Base-by-base conservation (phyloP, 2,888 invertebrate species). In the Phasia obesa region DNA sequence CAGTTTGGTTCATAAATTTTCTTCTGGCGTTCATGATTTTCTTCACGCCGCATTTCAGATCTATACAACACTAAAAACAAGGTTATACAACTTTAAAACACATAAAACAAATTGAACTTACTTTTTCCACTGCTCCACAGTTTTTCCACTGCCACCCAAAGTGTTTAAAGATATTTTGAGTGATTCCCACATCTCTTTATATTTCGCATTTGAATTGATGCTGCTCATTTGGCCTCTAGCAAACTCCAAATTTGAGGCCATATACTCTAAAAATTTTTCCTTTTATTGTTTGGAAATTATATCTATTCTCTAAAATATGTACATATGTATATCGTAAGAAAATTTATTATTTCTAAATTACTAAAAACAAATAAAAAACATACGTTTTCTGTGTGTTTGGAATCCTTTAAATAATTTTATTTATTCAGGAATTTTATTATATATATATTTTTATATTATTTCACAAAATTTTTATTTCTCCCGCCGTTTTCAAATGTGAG, bases 221-320 rank as follows among this genome's bases (percentile, higher is more conserved):
- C 25, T n/a, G 4, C 9, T 13, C 4, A 62, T 44, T 17, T 62
- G 60, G 3, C 60, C 44, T 44, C 60, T 62, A 2, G 60, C 60
- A 25, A 62, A 62, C 13, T 62, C 42, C 9, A 62, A 44, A 44
- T 62, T 21, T 2, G 35, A 35, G 6, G 35, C 25, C 65, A 53
- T 67, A 27, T 21, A 53, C 4, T 67, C 51, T 6, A 67, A 51
- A 15, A 67, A 19, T 27, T 53, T 53, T 38, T 53, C 15, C 27
- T 67, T 67, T 53, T 53, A 38, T 15, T 13, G 2, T 53, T 67
- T 67, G 4, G 4, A 13, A 44, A 67, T 55, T 55, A 42, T 21
- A 44, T 62, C 23, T 2, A 9, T 62, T 44, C 44, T 62, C 60
- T 53, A 53, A 53, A 53, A 55, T 6, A 27, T 25, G 55, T 31